Base-by-base conservation (phyloP, 2,888 invertebrate species). In the Anodontia alba region DNA sequence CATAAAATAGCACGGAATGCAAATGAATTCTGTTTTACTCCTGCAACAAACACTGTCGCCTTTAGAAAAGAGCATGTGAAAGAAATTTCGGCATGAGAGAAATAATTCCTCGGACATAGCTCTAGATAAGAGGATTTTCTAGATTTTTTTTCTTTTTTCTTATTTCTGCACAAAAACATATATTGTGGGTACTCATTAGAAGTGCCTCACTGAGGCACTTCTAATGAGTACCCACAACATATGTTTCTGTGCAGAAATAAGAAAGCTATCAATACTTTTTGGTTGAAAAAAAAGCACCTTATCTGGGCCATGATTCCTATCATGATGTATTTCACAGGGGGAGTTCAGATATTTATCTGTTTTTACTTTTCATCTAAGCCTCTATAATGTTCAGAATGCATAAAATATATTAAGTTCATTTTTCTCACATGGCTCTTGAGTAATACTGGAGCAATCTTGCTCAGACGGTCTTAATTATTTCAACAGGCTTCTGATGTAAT, bases 301-400 rank as follows among this genome's bases (percentile, higher is more conserved):
- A n/a, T n/a, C n/a, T n/a, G n/a, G n/a, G n/a, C n/a, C n/a, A n/a
- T n/a, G n/a, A 54, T 54, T 54, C 31, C 23, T 20, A 31, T 31
- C 62, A 12, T 62, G 62, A 62, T 62, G 33, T 62, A 17, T 62
- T 62, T 62, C 33, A 20, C 62, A 62, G 62, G 8, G 12, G 62
- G 33, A 12, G 33, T 54, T 20, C 33, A 12, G 62, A 62, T 62
- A 33, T 23, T 54, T 54, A 54, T 54, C 62, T 62, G 33, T 17
- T 62, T 62, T 62, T 62, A 62, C 62, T 62, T 62, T 62, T 62
- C 62, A 62, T 62, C 62, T 62, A 62, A 62, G 62, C 62, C 62
- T 33, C 31, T 62, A 31, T 62, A 62, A 62, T 62, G 62, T 62
- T 62, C 20, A 62, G 62, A 62, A 33, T 62, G 62, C 33, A 62